phyloP scores from a whole-genome alignment of 53 echinoderm and acorn worm genomes.

The Henricia sp. region DNA sequence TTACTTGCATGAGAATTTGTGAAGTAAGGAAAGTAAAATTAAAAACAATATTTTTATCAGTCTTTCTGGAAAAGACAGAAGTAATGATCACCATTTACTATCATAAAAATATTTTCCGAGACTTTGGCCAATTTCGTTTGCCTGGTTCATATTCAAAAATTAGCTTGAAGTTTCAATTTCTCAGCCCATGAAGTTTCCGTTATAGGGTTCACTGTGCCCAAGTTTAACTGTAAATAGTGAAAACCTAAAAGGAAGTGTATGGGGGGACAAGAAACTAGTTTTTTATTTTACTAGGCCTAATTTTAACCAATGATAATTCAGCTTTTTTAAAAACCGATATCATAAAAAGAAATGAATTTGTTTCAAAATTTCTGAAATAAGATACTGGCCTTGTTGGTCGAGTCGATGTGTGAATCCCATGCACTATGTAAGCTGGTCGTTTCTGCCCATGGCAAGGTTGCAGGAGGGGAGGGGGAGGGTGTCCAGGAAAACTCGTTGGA shows the following conservation, averaged over 20 bases:
- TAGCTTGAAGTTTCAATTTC: not conserved
- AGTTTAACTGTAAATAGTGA: not conserved
- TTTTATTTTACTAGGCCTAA: not conserved
- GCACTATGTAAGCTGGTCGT: constrained; percentile 4
- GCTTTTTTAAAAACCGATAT: not conserved
- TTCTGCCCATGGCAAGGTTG: too few species aligned
- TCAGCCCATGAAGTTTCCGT: not conserved
- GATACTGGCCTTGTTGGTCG: constrained; percentile 3
- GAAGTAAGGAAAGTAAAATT: too few species aligned
- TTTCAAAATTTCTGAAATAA: not conserved
- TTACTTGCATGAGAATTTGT: too few species aligned
- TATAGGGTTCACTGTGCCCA: not conserved
- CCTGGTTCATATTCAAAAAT: not conserved
- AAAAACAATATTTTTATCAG: too few species aligned
- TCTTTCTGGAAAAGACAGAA: too few species aligned
- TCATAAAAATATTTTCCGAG: too few species aligned
- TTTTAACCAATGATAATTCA: not conserved
- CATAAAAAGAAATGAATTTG: not conserved
- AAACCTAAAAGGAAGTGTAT: not conserved
- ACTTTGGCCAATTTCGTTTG: not conserved
- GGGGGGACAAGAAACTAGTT: not conserved
- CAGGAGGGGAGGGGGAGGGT: not conserved
- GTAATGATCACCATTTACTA: too few species aligned
- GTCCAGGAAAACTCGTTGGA: not conserved
- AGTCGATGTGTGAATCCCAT: not conserved